A percentile compares a stretch with the other conserved stretches of the same genome.
These are phyloP conservation scores for Cichladusa arquata DNA, from an alignment of 2,113 vertebrate species.

Conservation along the genomic window DNA sequence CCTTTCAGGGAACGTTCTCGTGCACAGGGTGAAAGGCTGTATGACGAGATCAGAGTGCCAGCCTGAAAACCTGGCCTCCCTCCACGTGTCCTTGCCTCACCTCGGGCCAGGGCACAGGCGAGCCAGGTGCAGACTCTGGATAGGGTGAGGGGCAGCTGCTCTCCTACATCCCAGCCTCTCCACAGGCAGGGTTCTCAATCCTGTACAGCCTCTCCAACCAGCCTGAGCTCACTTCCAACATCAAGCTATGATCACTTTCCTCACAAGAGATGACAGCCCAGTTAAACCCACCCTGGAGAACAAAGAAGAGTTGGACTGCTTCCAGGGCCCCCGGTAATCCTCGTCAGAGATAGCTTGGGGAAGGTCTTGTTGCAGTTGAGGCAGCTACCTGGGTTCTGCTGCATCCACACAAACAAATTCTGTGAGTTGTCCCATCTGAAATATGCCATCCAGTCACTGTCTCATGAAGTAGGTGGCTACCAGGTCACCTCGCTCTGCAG, in stretches of 20 bases:
- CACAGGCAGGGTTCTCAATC: not conserved
- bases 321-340: not conserved
- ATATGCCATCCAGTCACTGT: not conserved
- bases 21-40: not conserved
- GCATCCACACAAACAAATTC: not conserved
- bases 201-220: accelerated
- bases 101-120: accelerated
- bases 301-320: not conserved
- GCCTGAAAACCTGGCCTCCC: not conserved
- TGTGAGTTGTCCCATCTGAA: not conserved
- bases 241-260: accelerated
- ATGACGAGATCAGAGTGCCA: not conserved
- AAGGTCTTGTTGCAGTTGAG: not conserved
- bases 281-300: not conserved
- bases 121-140: not conserved
- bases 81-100: not conserved
- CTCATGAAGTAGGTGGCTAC: not conserved
- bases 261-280: not conserved
- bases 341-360: not conserved
- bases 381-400: not conserved
- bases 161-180: not conserved
- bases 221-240: not conserved
- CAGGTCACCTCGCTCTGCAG: not conserved
- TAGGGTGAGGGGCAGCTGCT: not conserved
- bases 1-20: not conserved